Conservation (phyloP, 2,113 vertebrate genomes). For the Anser brachyrhynchus region DNA sequence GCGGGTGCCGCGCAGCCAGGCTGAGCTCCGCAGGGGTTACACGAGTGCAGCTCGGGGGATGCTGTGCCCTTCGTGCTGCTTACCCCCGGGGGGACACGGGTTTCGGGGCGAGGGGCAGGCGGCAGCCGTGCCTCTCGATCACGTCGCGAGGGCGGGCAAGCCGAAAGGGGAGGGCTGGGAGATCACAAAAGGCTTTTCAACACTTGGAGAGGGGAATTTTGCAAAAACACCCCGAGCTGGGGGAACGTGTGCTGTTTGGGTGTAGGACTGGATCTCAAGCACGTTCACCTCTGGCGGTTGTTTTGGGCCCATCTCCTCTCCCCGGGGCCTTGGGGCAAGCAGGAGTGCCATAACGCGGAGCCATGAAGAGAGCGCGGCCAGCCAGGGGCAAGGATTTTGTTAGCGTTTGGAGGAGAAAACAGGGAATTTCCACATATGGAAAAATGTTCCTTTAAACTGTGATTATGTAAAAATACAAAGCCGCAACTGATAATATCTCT, state of each 20-base stretch:
- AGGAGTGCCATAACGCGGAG: conserved; percentile 51
- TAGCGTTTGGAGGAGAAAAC: conserved; percentile 66
- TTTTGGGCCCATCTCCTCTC: conserved; percentile 55
- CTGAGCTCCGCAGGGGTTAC: neutral
- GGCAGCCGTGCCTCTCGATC: conserved; percentile 6
- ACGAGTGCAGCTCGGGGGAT: accelerated
- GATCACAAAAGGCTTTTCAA: conserved; percentile 45
- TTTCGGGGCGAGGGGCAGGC: neutral
- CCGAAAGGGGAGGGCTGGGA: conserved; percentile 7
- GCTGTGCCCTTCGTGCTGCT: neutral
- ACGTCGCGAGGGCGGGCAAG: neutral
- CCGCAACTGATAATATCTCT: conserved; percentile 67
- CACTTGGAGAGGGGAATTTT: conserved; percentile 57
- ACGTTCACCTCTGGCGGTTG: conserved; percentile 56
- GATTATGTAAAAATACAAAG: conserved; percentile 74
- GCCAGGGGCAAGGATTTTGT: conserved; percentile 67
- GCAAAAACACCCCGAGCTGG: neutral
- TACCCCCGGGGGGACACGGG: neutral
- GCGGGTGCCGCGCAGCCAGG: neutral
- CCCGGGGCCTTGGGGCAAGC: neutral
- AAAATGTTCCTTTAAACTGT: conserved; percentile 74
- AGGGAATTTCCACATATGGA: conserved; percentile 74
- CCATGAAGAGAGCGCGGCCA: conserved; percentile 1
- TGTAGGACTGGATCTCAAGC: conserved; percentile 55
- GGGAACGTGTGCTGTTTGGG: conserved; percentile 28